Evolutionary conservation across 2,797 vertebrate species (phyloP), one percentile per base, ranked within the genome.

Genomic region (Gymnothorax javanicus): DNA sequence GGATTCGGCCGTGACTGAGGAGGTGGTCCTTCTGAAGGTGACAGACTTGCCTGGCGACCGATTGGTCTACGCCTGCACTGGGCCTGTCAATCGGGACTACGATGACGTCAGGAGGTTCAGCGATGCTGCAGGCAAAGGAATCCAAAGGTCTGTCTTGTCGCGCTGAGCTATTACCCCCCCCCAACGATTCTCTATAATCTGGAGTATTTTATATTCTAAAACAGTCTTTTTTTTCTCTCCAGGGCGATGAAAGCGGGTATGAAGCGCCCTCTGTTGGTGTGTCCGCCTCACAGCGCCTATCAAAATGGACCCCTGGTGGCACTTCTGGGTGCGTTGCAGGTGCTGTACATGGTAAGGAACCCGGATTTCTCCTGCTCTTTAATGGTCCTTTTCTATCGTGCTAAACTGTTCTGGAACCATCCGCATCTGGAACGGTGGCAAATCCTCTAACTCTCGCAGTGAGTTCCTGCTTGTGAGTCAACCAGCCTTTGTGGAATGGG

Each of bases 201-300:
- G 27, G 27, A n/a, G 43, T 58, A 52, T 27, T 27, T 89, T 7
- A 86, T 1, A 3, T 60, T 81, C 75, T 25, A 57, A 25, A 58
- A 6, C 82, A 23, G 57, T 84, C 33, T 69, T 59, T 87, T 87
- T 73, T 13, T 60, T 12, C 83, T 23, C 33, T 27, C 33, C 77
- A 97, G 96, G 88, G 96, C 95, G 62, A 56, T 97, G 92, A 97
- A 97, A 89, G 90, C 96, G 0, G 96, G 96, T 33, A 93, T 97
- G 92, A 92, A 95, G 92, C 94, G 95, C 85, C 96, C 96, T 87
- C 91, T 97, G 73, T 91, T 97, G 92, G 95, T 97, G 2, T 96
- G 95, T 79, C 95, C 96, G n/a, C 88, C 91, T 60, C 95, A 96
- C 87, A 84, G 86, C 77, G 87, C 89, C 84, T 97, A 96, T 81